A percentile compares a stretch with the other conserved stretches of the same genome.
Evolutionary conservation across 2,888 invertebrate genomes (phyloP).

Genomic region (Ctenicera cuprea): DNA sequence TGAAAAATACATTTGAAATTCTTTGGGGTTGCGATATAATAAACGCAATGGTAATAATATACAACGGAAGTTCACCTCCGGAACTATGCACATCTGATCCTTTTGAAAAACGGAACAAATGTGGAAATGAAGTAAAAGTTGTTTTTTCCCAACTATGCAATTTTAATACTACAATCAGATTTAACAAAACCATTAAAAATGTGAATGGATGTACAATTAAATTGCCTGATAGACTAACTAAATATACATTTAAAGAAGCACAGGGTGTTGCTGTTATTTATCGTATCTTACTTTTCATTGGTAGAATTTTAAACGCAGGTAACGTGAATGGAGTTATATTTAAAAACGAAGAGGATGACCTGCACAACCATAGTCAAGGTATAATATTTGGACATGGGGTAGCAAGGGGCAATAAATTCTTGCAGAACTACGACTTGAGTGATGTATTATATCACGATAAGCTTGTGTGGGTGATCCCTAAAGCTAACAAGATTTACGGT

Average conservation of each 20-base stretch:
- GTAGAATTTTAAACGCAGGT: too few relatives aligned
- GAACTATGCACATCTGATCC: background rate
- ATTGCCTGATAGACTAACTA: too few relatives aligned
- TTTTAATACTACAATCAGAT: background rate
- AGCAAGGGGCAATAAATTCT: background rate
- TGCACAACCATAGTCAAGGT: too few relatives aligned
- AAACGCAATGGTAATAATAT: background rate
- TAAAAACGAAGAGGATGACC: too few relatives aligned
- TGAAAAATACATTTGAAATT: background rate
- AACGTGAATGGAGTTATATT: too few relatives aligned
- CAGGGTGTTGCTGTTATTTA: too few relatives aligned
- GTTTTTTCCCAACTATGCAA: background rate
- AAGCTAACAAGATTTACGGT: background rate
- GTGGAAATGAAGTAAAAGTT: background rate
- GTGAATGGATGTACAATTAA: background rate
- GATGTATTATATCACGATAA: background rate
- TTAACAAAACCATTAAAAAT: background rate
- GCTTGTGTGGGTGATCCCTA: background rate
- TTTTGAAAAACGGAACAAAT: background rate
- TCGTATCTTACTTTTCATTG: too few relatives aligned
- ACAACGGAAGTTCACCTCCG: background rate
- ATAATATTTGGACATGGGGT: too few relatives aligned
- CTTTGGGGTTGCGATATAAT: slow-evolving; percentile 6
- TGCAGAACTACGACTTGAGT: background rate
- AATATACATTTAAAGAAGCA: too few relatives aligned